Evolutionary conservation across 2,888 invertebrate species (phyloP), one percentile per base, ranked within the genome.

Genomic region (Drosophila koepferae): DNA sequence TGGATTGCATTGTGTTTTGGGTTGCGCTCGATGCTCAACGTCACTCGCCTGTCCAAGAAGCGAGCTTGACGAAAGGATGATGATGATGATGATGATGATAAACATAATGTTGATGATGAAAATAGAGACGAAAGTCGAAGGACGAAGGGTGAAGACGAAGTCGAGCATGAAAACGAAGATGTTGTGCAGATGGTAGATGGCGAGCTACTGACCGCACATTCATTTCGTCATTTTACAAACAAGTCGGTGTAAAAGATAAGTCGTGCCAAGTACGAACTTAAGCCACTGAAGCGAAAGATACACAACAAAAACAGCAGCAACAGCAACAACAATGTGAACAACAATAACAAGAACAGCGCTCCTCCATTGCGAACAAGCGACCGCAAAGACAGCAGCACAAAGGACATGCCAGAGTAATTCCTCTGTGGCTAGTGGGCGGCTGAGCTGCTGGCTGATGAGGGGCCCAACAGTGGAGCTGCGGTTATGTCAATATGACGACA

Each of bases 401-500:
- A 77, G 77, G 75, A 75, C 77, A 74, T 51, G 66, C 69, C 74
- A 69, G 55, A 77, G 82, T 73, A 77, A 85, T 85, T 80, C 81
- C 76, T 74, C 67, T 73, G 79, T 62, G 73, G 73, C 82, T 69
- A 54, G 43, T 63, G 54, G 72, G 55, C 59, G 44, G 44, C 36
- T 43, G 61, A 49, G 49, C 31, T 31, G 49, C n/a, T 12, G 49
- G 34, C 51, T 51, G 43, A 31, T 23, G 36, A 55, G 54, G n/a
- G 43, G 63, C 23, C 40, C 64, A 53, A 46, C 54, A 41, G 69
- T 63, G 74, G 43, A 68, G 62, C 70, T 89, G 84, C 81, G 85
- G 85, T 86, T 86, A 81, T 89, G 86, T 84, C 85, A 85, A 85
- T 85, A 85, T 81, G 89, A 84, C 84, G 86, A 85, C 89, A 85